Conservation (phyloP, 2,113 vertebrate species). For the Erythrolamprus reginae region DNA sequence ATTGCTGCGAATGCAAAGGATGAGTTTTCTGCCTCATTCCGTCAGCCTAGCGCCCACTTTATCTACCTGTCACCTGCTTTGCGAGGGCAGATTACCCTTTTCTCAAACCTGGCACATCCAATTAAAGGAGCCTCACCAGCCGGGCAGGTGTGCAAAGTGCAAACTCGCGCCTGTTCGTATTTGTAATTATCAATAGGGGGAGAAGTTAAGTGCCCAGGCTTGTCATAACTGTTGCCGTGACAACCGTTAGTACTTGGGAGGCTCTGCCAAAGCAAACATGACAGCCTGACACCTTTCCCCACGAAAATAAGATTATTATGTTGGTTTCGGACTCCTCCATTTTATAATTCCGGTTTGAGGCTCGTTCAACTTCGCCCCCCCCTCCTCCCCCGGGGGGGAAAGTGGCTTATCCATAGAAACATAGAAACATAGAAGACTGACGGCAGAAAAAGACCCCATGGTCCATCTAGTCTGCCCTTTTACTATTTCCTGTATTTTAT, state of each 20-base stretch:
- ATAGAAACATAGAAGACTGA: too few species aligned
- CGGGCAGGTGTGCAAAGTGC: conserved; percentile 73
- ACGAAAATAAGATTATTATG: conserved; percentile 51
- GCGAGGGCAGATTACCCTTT: conserved; percentile 74
- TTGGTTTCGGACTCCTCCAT: conserved; percentile 17
- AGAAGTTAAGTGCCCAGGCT: conserved; percentile 59
- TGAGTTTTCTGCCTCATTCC: conserved; percentile 70
- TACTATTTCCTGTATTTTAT: too few species aligned
- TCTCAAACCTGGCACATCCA: conserved; percentile 71
- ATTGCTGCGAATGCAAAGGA: conserved; percentile 46
- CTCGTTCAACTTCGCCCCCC: background rate
- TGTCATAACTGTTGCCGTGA: conserved; percentile 66
- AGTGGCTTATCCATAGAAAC: conserved; percentile 13
- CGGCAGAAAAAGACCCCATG: too few species aligned
- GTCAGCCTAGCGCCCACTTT: conserved; percentile 67
- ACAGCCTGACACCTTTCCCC: conserved; percentile 65
- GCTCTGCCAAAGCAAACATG: conserved; percentile 57
- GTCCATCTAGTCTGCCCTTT: too few species aligned
- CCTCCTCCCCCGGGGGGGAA: background rate
- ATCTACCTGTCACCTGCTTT: conserved; percentile 71
- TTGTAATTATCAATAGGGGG: conserved; percentile 74
- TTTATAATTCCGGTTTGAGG: background rate
- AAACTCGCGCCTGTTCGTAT: conserved; percentile 70
- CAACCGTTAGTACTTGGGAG: conserved; percentile 57
- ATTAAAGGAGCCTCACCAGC: conserved; percentile 73